A percentile compares a stretch with the other conserved stretches of the same genome.
Evolutionary conservation across 2,888 invertebrate species (phyloP).

Genomic region (Stenchaetothrips biformis): DNA sequence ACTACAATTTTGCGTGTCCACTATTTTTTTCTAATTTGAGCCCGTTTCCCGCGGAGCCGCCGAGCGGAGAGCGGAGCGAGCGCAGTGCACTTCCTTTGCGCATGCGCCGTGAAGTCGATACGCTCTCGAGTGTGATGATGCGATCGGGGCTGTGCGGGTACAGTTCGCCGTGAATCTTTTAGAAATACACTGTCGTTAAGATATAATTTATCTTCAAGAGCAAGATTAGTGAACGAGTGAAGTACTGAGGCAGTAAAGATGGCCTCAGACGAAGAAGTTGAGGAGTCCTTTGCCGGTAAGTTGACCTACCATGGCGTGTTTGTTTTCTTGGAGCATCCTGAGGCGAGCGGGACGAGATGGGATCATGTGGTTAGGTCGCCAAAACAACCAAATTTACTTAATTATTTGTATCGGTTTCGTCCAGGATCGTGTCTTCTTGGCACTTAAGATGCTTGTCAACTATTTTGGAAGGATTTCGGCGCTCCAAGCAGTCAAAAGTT

Average conservation of each 20-base stretch:
- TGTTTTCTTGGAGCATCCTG: slow-evolving; percentile 36
- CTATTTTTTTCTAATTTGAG: not conserved
- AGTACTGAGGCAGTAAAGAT: slow-evolving; percentile 45
- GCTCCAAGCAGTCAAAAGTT: slow-evolving; percentile 42
- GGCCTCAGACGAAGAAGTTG: slow-evolving; percentile 85
- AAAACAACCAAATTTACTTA: not conserved
- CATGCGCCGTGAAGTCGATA: slow-evolving; percentile 15
- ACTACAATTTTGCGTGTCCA: too few relatives aligned
- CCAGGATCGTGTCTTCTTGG: too few relatives aligned
- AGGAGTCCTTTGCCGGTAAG: slow-evolving; percentile 83
- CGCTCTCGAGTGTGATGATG: slow-evolving; percentile 24
- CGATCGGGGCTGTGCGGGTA: slow-evolving; percentile 21
- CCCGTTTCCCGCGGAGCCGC: slow-evolving; percentile 17
- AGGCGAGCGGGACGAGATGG: slow-evolving; percentile 41
- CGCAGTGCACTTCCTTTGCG: not conserved
- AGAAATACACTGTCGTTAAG: slow-evolving; percentile 8
- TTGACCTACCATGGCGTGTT: slow-evolving; percentile 39
- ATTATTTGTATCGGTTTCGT: not conserved
- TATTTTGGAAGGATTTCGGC: not conserved
- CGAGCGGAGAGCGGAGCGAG: not conserved
- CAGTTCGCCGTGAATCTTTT: slow-evolving; percentile 18
- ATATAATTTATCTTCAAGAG: slow-evolving; percentile 14
- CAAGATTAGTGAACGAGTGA: not conserved
- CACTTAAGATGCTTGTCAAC: not conserved
- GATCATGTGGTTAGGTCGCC: slow-evolving; percentile 39